Base-by-base conservation (phyloP, 1,140 invertebrate genomes). In the Vollenhovia emeryi region DNA sequence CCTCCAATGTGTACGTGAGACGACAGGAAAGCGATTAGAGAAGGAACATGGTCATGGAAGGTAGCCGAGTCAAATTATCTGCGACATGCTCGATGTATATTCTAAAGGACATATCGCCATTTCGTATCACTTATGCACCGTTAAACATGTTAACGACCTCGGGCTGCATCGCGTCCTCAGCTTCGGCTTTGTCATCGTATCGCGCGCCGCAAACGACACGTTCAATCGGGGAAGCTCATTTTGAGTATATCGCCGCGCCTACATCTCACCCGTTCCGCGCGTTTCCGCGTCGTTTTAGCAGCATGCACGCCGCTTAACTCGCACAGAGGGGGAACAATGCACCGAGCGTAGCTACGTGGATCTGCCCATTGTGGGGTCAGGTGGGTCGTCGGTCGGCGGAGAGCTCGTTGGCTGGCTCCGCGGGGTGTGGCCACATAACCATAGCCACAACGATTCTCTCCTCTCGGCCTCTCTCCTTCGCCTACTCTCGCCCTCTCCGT, bases 61-160 rank as follows among this genome's bases (percentile, higher is more conserved):
- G 74, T 64, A 79, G 76, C 73, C 86, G 64, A 88, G 52, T 75
- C 83, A 66, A 83, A 83, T 88, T 86, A 86, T 43, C 76, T 50
- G 27, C 55, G 55, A 78, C 62, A 76, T 40, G 40, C 27, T 71
- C 30, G 64, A 40, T 43, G 18, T 40, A 50, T 21, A 66, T 90
- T 79, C 62, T 52, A 78, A 79, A 90, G 86, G 59, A 88, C 64
- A 90, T 88, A 90, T 92, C 86, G 86, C 86, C 88, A 92, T 92
- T 48, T 50, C 79, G 75, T 64, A 80, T 89, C 79, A 83, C 69
- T 91, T 66, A 86, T 88, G 88, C 87, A 89, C 89, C 86, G 92
- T 93, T 93, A 93, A 92, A 90, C 88, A 90, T 85, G 91, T 93
- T 93, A 92, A 93, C 86, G 91, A 93, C 60, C 85, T 83, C 66